Evolutionary conservation across 2,113 vertebrate genomes (phyloP).

Genomic region (Sminthopsis crassicaudata): DNA sequence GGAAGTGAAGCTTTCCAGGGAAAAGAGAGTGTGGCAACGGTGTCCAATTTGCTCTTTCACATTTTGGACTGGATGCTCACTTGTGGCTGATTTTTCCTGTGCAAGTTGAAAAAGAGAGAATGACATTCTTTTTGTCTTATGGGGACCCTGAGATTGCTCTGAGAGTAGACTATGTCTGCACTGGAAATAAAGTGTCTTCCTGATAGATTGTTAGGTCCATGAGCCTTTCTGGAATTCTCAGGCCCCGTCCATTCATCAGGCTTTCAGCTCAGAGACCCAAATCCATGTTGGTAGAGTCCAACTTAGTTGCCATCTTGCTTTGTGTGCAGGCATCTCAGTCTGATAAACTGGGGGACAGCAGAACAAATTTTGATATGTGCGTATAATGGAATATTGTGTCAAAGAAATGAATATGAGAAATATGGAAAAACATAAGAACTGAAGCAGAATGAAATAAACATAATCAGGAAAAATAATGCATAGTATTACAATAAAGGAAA

Average conservation of each 20-base stretch:
- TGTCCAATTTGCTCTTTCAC: not conserved
- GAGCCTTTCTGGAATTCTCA: not conserved
- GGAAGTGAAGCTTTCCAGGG: not conserved
- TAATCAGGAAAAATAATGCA: not conserved
- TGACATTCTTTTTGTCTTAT: not conserved
- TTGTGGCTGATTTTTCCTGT: not conserved
- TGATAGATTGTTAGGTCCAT: not conserved
- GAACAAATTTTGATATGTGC: not conserved
- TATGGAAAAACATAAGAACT: not conserved
- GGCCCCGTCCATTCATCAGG: not conserved
- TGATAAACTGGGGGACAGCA: not conserved
- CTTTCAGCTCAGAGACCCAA: not conserved
- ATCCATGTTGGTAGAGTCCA: not conserved
- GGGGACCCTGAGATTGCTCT: not conserved
- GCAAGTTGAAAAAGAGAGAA: not conserved
- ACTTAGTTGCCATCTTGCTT: not conserved
- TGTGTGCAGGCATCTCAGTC: not conserved
- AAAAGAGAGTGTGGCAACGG: not conserved
- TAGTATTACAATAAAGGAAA: not conserved
- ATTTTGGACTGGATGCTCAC: not conserved
- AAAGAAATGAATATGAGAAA: not conserved
- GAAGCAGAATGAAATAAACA: not conserved
- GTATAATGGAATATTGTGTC: not conserved
- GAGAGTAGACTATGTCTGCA: not conserved
- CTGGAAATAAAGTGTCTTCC: not conserved